Conservation (phyloP, 2,113 vertebrate genomes). For the Grammatotria lemairii region DNA sequence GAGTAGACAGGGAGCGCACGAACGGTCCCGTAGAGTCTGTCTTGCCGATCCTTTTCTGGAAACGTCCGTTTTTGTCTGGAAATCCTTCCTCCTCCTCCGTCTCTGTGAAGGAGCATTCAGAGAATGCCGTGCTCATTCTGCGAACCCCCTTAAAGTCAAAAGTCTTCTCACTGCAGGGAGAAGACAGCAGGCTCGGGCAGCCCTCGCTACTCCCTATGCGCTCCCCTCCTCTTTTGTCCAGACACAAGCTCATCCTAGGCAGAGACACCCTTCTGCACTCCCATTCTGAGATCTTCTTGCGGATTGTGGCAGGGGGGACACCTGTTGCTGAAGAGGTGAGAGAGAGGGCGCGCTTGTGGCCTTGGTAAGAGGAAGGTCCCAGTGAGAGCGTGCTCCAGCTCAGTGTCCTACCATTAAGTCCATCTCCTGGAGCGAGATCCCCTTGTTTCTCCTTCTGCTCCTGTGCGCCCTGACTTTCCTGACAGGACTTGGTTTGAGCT, state of each 20-base stretch:
- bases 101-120: conserved; percentile 91
- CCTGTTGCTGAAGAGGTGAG: conserved; percentile 69
- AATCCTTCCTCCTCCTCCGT: conserved; percentile 85
- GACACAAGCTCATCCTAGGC: conserved; percentile 80
- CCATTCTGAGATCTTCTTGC: conserved; percentile 97
- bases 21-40: conserved; percentile 73
- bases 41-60: conserved; percentile 80
- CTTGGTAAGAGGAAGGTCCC: conserved; percentile 67
- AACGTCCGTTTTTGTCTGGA: conserved; percentile 80
- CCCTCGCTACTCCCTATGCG: conserved; percentile 82
- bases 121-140: conserved; percentile 95
- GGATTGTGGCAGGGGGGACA: conserved; percentile 77
- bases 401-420: conserved; percentile 68
- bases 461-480: conserved; percentile 55
- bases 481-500: conserved; percentile 45
- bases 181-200: conserved; percentile 84
- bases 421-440: conserved; percentile 55
- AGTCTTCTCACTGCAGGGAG: conserved; percentile 89
- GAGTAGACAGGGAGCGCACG: conserved; percentile 71
- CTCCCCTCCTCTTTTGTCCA: conserved; percentile 80
- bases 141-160: conserved; percentile 91
- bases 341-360: conserved; percentile 74
- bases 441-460: conserved; percentile 51
- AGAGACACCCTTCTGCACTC: conserved; percentile 81
- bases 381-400: conserved; percentile 79